A percentile compares a stretch with the other conserved stretches of the same genome.
These are phyloP conservation scores for Callyntrura guangdongensis DNA, from an alignment of 2,888 invertebrate species.

Conservation along the genomic window DNA sequence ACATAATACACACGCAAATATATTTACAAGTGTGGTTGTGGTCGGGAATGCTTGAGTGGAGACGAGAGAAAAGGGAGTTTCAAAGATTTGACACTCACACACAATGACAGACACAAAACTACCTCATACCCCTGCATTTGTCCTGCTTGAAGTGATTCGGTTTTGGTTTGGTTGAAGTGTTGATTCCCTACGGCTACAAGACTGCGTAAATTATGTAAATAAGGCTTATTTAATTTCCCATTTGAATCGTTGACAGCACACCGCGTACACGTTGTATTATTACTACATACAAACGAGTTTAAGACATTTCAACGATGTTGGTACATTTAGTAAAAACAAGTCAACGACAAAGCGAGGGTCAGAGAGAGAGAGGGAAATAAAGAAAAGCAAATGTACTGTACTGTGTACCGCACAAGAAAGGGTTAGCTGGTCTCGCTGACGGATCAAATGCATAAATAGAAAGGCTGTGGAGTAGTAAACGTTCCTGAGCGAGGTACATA, in stretches of 20 bases:
- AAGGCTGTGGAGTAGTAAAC: neutral
- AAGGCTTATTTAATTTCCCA: slow-evolving; percentile 73
- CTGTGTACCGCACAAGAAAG: neutral
- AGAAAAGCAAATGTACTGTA: neutral
- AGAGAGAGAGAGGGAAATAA: slow-evolving; percentile 4
- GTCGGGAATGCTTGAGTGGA: slow-evolving; percentile 66
- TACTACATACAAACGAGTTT: neutral
- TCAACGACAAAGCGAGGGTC: slow-evolving; percentile 50
- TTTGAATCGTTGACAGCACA: slow-evolving; percentile 72
- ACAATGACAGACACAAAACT: neutral
- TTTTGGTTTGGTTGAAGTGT: slow-evolving; percentile 61
- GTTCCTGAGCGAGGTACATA: neutral
- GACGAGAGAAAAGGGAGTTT: slow-evolving; percentile 39
- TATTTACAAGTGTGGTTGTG: slow-evolving; percentile 59
- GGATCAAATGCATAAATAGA: slow-evolving; percentile 27
- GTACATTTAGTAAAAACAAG: neutral
- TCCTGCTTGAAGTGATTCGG: slow-evolving; percentile 61
- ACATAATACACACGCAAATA: neutral
- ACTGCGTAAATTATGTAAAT: slow-evolving; percentile 76
- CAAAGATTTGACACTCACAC: slow-evolving; percentile 63
- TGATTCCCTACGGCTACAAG: slow-evolving; percentile 66
- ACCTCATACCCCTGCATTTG: slow-evolving; percentile 31
- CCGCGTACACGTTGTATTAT: neutral
- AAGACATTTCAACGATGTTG: neutral
- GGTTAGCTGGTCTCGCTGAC: neutral